These are phyloP conservation scores for Daubentonia madagascariensis DNA, from an alignment of 2,113 vertebrate genomes.

Conservation along the genomic window DNA sequence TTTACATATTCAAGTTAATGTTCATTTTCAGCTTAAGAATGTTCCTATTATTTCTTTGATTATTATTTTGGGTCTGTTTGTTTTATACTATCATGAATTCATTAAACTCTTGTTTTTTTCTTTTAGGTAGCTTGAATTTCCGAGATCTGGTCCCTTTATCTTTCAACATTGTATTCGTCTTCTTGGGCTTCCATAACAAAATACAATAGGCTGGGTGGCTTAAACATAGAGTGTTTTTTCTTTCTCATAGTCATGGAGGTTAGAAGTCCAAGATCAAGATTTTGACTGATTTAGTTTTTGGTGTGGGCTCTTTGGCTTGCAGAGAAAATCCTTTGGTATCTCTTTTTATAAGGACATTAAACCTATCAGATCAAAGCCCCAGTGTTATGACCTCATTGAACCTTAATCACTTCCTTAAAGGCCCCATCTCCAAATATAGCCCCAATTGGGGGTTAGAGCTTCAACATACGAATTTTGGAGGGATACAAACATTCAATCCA, in stretches of 20 bases:
- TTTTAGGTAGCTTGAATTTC: background rate
- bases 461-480: background rate
- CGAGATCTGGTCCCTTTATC: background rate
- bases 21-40: background rate
- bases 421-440: background rate
- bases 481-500: background rate
- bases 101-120: background rate
- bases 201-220: background rate
- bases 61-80: background rate
- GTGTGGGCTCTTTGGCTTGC: background rate
- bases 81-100: background rate
- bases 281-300: background rate
- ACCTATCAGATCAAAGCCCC: background rate
- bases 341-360: background rate
- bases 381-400: background rate
- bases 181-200: background rate
- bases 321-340: background rate
- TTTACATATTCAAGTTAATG: background rate
- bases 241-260: background rate
- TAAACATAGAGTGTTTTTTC: background rate
- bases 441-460: background rate
- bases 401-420: background rate
- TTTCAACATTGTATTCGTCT: background rate
- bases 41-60: background rate
- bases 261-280: background rate